Conservation (phyloP, 1,140 invertebrate species). For the Neotoxoptera formosana region DNA sequence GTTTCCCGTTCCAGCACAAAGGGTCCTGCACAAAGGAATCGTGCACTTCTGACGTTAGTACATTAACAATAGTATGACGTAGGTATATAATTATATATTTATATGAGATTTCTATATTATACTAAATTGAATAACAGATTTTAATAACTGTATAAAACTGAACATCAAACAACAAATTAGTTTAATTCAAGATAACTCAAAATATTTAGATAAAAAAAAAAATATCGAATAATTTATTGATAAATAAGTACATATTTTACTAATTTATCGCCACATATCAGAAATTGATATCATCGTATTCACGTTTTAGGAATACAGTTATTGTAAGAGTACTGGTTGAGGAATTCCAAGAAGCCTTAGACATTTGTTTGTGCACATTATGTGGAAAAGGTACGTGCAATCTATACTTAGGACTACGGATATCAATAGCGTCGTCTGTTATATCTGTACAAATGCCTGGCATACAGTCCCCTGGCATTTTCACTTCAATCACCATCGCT, state of each 20-base stretch:
- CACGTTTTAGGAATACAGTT: slow-evolving; percentile 59
- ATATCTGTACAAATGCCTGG: slow-evolving; percentile 76
- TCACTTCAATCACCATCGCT: slow-evolving; percentile 78
- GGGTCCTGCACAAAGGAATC: no score
- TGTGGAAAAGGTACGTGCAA: slow-evolving; percentile 80
- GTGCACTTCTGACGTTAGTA: no score
- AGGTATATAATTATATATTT: no score
- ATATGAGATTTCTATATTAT: no score
- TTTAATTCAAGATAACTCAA: not conserved
- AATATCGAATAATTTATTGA: not conserved
- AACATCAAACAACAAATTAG: not conserved
- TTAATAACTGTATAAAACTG: no score
- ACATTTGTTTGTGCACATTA: slow-evolving; percentile 77
- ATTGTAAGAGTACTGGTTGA: slow-evolving; percentile 69
- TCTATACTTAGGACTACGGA: slow-evolving; percentile 72
- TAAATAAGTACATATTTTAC: not conserved
- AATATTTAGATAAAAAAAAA: not conserved
- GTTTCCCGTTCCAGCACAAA: no score
- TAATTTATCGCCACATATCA: slow-evolving; percentile 29
- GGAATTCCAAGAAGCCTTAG: slow-evolving; percentile 80
- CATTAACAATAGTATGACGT: no score
- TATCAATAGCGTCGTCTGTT: slow-evolving; percentile 73
- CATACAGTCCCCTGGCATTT: slow-evolving; percentile 74
- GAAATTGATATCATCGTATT: slow-evolving; percentile 61
- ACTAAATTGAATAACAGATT: no score